Conservation (phyloP, 1,140 invertebrate species). For the Dinoponera quadriceps region DNA sequence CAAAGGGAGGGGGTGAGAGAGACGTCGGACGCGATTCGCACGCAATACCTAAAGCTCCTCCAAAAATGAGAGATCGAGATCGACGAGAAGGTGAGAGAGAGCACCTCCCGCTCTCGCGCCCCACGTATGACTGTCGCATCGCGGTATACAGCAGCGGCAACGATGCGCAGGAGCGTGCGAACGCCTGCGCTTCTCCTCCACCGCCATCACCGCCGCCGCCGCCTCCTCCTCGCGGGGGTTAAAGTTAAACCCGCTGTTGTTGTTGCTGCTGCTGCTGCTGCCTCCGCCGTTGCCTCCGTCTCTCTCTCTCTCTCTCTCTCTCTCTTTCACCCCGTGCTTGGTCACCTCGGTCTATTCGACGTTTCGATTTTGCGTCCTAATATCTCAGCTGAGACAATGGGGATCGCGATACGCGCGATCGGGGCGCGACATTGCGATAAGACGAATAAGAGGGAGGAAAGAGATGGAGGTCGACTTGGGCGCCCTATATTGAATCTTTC, state of each 20-base stretch:
- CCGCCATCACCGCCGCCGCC: conserved; percentile 45
- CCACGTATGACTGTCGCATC: conserved; percentile 82
- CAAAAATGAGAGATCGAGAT: not conserved
- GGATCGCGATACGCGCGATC: conserved; percentile 13
- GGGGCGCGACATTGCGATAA: too few species aligned
- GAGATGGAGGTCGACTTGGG: not conserved
- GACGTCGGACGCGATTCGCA: not conserved
- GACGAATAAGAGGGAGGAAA: not conserved
- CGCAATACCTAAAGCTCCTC: conserved; percentile 39
- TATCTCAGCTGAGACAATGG: conserved; percentile 28
- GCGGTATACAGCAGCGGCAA: conserved; percentile 72
- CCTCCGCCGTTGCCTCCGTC: conserved; percentile 18
- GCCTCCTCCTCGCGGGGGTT: conserved; percentile 19
- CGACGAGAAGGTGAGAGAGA: conserved; percentile 34
- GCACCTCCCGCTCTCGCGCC: conserved; percentile 79
- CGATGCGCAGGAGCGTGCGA: conserved; percentile 58
- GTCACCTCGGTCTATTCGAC: conserved; percentile 32
- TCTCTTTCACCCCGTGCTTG: not conserved
- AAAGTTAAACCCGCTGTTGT: conserved; percentile 56
- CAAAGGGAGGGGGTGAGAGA: not conserved
- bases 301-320: conserved; percentile 16
- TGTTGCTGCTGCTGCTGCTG: conserved; percentile 25
- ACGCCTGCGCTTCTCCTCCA: conserved; percentile 66
- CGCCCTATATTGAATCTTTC: conserved; percentile 1
- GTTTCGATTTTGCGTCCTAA: conserved; percentile 48